Evolutionary conservation across 2,113 vertebrate species (phyloP).

Genomic region (Neoarius graeffei): DNA sequence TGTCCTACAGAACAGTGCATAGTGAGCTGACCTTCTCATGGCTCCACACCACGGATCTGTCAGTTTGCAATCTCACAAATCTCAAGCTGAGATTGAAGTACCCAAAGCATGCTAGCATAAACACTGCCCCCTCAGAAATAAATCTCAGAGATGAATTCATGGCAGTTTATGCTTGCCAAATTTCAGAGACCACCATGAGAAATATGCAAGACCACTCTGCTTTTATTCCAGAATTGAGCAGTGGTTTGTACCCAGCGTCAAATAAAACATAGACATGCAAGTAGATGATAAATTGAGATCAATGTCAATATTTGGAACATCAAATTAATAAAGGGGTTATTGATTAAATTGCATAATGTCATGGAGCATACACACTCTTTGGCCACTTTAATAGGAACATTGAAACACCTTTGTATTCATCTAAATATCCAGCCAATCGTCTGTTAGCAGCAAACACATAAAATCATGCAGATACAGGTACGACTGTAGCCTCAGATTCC

Average conservation of each 20-base stretch:
- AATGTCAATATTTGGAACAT: background rate
- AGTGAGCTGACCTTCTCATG: constrained; percentile 25
- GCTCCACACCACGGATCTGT: background rate
- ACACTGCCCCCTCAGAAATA: background rate
- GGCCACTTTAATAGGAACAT: background rate
- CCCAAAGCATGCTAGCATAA: background rate
- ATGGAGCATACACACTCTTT: background rate
- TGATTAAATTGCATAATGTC: background rate
- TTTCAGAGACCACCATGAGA: background rate
- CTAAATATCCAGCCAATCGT: background rate
- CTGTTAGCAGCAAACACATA: background rate
- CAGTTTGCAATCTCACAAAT: constrained; percentile 14
- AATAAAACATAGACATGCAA: background rate
- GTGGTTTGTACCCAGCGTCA: background rate
- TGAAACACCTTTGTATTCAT: background rate
- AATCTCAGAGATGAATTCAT: constrained; percentile 9
- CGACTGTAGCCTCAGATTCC: background rate
- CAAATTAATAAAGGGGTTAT: background rate
- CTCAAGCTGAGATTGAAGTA: background rate
- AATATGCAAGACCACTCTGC: background rate
- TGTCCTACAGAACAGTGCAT: background rate
- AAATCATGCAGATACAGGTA: background rate
- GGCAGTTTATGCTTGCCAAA: background rate
- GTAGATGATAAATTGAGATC: background rate
- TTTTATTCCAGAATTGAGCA: background rate